Evolutionary conservation across 2,113 vertebrate species (phyloP), one percentile per base, ranked within the genome.

Genomic region (Rostratula benghalensis): DNA sequence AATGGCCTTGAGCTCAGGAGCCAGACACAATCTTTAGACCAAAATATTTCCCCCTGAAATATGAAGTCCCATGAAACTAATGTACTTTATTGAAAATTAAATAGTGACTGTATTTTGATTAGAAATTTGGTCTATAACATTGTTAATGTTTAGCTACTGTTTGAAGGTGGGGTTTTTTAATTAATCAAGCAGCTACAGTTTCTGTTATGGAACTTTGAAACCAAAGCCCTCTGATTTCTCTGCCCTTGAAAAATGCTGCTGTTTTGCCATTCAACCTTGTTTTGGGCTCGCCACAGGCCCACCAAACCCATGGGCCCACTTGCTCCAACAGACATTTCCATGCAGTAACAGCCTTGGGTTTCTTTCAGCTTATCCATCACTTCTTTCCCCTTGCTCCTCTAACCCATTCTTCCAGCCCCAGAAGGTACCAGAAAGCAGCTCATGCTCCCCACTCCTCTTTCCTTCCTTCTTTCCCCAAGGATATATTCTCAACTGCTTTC

Each of bases 281-380:
- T n/a, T n/a, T n/a, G n/a, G 60, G 24, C 24, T 61, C 39, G 60
- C 25, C 15, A 37, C 10, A 6, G 23, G 24, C 14, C n/a, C 19
- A 78, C 11, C 46, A 57, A 45, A 41, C 13, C 27, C 27, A 30
- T 4, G 27, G 21, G 33, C 13, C 35, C 21, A 80, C 12, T 8
- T 1, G 1, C 6, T 24, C 43, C 48, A 22, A 4, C 18, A 0
- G 12, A 37, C 4, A 1, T 27, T 18, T 82, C 35, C 35, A 39
- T n/a, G 33, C 3, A 30, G 19, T 56, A 81, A 46, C 7, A 74
- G 23, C 30, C 10, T 48, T 33, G 16, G 16, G 69, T 20, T 48
- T 89, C 54, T 65, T 78, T 84, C 41, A 56, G 35, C 7, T 43
- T 15, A 61, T 19, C 19, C 17, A 48, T 30, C 15, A 61, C 8